These are phyloP conservation scores for Salarias fasciatus DNA, from an alignment of 2,797 vertebrate genomes.

Conservation along the genomic window DNA sequence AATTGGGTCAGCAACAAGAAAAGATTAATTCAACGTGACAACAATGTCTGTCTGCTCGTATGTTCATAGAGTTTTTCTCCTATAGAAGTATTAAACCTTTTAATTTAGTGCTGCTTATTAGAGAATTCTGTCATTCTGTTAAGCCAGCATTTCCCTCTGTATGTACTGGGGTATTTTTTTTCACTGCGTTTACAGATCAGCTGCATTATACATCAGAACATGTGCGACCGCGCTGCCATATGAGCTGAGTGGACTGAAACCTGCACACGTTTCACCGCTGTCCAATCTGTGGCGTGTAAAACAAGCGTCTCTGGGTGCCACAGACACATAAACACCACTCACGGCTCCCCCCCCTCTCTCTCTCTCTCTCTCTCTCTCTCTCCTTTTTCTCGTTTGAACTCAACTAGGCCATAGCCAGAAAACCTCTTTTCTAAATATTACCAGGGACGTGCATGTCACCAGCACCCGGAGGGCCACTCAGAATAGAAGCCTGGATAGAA, in stretches of 20 bases:
- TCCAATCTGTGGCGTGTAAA: slow-evolving; percentile 32
- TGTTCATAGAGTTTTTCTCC: no score
- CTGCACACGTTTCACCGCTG: slow-evolving; percentile 23
- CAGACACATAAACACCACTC: slow-evolving; percentile 32
- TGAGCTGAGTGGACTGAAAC: slow-evolving; percentile 31
- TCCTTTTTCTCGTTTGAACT: slow-evolving; percentile 64
- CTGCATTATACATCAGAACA: slow-evolving; percentile 42
- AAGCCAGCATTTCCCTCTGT: no score
- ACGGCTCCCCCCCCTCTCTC: slow-evolving; percentile 33
- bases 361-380: slow-evolving; percentile 37
- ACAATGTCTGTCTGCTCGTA: no score
- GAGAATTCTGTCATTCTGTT: no score
- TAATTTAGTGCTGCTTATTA: no score
- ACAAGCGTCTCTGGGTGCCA: slow-evolving; percentile 31
- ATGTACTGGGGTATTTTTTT: no score
- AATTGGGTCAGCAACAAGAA: no score
- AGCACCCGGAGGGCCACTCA: slow-evolving; percentile 77
- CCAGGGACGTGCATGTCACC: slow-evolving; percentile 78
- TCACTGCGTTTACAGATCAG: no score
- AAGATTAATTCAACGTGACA: no score
- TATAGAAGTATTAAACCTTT: no score
- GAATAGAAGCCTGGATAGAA: slow-evolving; percentile 79
- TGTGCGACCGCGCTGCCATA: slow-evolving; percentile 23
- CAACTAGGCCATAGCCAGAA: slow-evolving; percentile 81
- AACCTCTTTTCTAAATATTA: slow-evolving; percentile 83